Percentiles rank a stretch among this genome's conserved stretches.
phyloP scores from a whole-genome alignment of 2,797 vertebrate genomes.

The Falco columbarius region DNA sequence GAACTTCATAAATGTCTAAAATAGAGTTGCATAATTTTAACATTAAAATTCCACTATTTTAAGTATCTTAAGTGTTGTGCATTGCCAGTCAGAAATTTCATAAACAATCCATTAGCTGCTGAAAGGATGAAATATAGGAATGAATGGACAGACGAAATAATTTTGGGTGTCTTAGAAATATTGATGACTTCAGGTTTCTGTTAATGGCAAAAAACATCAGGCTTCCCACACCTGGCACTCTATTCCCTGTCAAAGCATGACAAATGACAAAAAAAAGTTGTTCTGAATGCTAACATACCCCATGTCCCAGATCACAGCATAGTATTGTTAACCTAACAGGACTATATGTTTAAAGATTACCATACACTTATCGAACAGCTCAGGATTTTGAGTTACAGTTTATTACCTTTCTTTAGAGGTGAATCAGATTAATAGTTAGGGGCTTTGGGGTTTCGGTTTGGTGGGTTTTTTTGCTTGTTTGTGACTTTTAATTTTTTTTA shows the following conservation, averaged over 20 bases:
- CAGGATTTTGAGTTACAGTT: neutral
- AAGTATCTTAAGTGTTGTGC: neutral
- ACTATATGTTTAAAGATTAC: neutral
- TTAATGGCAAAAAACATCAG: neutral
- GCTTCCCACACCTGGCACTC: neutral
- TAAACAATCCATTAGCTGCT: neutral
- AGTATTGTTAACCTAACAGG: neutral
- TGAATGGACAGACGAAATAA: neutral
- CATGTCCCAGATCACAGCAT: neutral
- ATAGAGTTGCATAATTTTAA: neutral
- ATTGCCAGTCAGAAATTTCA: neutral
- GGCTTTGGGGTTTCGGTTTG: accelerated
- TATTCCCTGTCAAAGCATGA: neutral
- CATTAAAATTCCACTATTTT: neutral
- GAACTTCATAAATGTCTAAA: neutral
- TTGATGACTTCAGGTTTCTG: neutral
- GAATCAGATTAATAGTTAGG: neutral
- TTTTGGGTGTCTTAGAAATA: neutral
- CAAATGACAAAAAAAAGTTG: neutral
- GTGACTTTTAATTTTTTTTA: neutral
- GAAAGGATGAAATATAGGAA: neutral
- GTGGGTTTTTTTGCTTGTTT: neutral
- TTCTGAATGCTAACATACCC: neutral
- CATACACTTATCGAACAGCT: neutral
- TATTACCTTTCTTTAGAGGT: neutral